phyloP scores from a whole-genome alignment of 2,888 invertebrate genomes.

The Sphecodes monilicornis region DNA sequence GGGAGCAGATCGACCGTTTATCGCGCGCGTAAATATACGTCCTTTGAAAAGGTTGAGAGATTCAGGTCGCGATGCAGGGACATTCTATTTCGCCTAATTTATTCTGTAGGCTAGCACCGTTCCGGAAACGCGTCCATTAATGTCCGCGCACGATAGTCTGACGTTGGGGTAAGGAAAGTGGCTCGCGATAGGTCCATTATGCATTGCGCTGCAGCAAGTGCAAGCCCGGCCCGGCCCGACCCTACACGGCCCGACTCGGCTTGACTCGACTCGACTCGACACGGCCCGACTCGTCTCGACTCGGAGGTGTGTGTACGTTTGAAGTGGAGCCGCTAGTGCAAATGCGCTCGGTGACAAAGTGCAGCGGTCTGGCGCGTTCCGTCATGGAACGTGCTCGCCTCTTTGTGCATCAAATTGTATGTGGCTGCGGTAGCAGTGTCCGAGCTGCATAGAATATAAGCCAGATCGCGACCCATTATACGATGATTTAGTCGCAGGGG shows the following conservation, averaged over 20 bases:
- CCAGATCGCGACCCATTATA: slow-evolving; percentile 73
- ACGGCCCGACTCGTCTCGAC: background rate
- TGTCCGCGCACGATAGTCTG: slow-evolving; percentile 40
- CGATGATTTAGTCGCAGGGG: slow-evolving; percentile 56
- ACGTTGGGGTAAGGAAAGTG: slow-evolving; percentile 62
- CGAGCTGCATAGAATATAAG: slow-evolving; percentile 67
- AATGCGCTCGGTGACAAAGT: slow-evolving; percentile 18
- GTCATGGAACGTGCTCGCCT: slow-evolving; percentile 54
- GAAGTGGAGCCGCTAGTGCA: background rate
- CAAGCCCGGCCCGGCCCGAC: background rate
- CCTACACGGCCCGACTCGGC: background rate
- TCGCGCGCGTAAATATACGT: background rate
- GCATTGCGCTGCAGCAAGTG: slow-evolving; percentile 51
- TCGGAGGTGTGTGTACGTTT: slow-evolving; percentile 19
- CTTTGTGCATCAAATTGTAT: slow-evolving; percentile 61
- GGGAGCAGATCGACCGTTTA: background rate
- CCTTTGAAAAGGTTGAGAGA: slow-evolving; percentile 27
- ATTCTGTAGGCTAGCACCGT: slow-evolving; percentile 21
- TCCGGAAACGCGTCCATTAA: slow-evolving; percentile 66
- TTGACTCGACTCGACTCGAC: background rate
- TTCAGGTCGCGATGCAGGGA: slow-evolving; percentile 45
- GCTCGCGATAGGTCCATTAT: slow-evolving; percentile 69
- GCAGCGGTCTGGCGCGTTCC: slow-evolving; percentile 31
- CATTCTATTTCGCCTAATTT: slow-evolving; percentile 34
- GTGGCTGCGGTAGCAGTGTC: slow-evolving; percentile 36